Base-by-base conservation (phyloP, 2,888 invertebrate species). In the Caradrina clavipalpis region DNA sequence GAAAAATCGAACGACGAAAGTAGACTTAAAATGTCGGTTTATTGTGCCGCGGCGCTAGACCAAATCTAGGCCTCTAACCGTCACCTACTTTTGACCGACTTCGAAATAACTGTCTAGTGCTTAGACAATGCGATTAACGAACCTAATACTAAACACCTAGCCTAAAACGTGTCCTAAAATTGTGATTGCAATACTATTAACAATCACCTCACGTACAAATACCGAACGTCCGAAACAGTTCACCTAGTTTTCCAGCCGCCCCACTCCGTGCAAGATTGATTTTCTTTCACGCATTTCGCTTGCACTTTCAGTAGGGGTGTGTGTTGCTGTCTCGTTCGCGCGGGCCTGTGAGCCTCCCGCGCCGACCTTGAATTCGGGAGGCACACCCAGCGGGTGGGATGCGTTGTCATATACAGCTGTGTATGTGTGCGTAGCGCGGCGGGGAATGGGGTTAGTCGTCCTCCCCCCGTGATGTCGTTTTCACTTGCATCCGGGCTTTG, bases 211-310 rank as follows among this genome's bases (percentile, higher is more conserved):
- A 89, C 91, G 89, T 87, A 88, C 75, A 79, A 79, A 83, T 82
- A 85, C 81, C 86, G 85, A 87, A 85, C 86, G 89, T 89, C 90
- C 88, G 87, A 88, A 89, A 86, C 88, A 91, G 89, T 93, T 95
- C 95, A 95, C 95, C 95, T 96, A 96, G 94, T 95, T 95, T 93
- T 92, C 91, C 93, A 90, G 77, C 76, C 70, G 61, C 82, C 90
- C 90, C 90, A 87, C 91, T 90, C 93, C 93, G 88, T 96, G 95
- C 95, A 95, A 95, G 94, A 96, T 95, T 95, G 96, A 96, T 95
- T 95, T 95, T 95, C 94, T 92, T 90, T 93, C 93, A 84, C 92
- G 91, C 92, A 93, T 94, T 93, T 94, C 92, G 90, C 96, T 94
- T 96, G 96, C 96, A 96, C 94, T 95, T 93, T 94, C 92, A 75